A percentile compares a stretch with the other conserved stretches of the same genome.
phyloP scores from a whole-genome alignment of 2,888 invertebrate genomes.

The Periphyllus acericola region DNA sequence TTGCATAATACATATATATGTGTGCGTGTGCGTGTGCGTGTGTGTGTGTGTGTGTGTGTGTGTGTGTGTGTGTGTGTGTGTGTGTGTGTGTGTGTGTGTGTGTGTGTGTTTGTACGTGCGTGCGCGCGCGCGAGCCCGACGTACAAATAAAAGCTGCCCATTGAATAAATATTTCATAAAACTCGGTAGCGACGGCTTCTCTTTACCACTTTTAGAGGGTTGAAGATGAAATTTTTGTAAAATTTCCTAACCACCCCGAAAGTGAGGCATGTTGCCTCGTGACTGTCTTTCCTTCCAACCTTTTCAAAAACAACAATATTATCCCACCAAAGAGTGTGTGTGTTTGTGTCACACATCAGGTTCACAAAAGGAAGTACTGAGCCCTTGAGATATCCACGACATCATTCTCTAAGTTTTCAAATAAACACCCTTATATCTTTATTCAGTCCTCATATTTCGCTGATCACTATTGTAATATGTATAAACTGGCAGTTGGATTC shows the following conservation, averaged over 20 bases:
- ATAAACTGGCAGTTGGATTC: no score
- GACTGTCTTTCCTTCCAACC: background rate
- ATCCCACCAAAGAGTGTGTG: background rate
- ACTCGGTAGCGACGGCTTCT: background rate
- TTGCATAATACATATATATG: background rate
- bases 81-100: background rate
- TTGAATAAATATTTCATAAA: slow-evolving; percentile 49
- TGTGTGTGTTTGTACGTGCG: background rate
- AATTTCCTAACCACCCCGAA: background rate
- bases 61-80: background rate
- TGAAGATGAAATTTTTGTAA: no score
- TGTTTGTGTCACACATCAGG: background rate
- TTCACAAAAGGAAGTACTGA: no score
- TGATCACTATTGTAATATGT: no score
- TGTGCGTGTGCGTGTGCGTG: no score
- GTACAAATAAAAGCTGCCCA: slow-evolving; percentile 32
- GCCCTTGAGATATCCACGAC: no score
- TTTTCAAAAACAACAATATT: background rate
- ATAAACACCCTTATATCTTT: no score
- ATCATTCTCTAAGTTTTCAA: no score
- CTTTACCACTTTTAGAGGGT: background rate
- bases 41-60: background rate
- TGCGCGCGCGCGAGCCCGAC: background rate
- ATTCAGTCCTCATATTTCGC: no score
- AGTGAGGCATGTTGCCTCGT: background rate